Percentiles rank a stretch among this genome's conserved stretches.
phyloP scores from a whole-genome alignment of 2,888 invertebrate species.

The Agonopterix heracliana region DNA sequence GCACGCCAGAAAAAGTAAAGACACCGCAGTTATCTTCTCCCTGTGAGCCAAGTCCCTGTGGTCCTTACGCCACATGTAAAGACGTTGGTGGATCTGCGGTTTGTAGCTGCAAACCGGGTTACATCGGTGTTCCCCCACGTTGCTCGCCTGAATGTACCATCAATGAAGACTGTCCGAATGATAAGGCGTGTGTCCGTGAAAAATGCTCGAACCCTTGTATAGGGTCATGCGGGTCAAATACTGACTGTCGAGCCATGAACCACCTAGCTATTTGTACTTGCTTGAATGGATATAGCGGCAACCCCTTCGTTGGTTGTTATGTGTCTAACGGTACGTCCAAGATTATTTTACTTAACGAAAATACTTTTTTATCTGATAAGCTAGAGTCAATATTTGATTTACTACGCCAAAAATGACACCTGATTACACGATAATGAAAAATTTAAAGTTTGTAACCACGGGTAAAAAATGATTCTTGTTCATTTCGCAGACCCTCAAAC shows the following conservation, averaged over 20 bases:
- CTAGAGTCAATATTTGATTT: neutral
- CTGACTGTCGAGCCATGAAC: constrained; percentile 82
- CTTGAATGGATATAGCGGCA: constrained; percentile 79
- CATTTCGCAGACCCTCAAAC: constrained; percentile 40
- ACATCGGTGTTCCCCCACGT: constrained; percentile 80
- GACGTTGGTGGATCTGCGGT: constrained; percentile 69
- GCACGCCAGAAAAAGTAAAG: constrained; percentile 47
- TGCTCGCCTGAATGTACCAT: constrained; percentile 87
- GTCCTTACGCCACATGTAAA: constrained; percentile 79
- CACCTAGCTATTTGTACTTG: constrained; percentile 88
- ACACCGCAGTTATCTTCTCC: constrained; percentile 70
- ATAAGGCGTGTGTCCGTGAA: constrained; percentile 82
- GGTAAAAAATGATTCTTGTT: neutral
- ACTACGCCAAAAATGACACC: neutral
- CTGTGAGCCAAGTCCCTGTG: constrained; percentile 82
- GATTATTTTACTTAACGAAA: neutral
- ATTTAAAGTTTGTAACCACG: too few species aligned
- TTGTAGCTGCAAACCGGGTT: constrained; percentile 79
- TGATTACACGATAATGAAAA: too few species aligned
- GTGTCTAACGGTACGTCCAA: constrained; percentile 39
- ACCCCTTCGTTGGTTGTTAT: constrained; percentile 79
- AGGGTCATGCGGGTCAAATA: constrained; percentile 81
- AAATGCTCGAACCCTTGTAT: constrained; percentile 85
- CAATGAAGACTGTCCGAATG: constrained; percentile 84
- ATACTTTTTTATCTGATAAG: neutral